Percentiles rank a stretch among this genome's conserved stretches.
phyloP scores from a whole-genome alignment of 2,797 vertebrate genomes.

The Meriones psammophilus region DNA sequence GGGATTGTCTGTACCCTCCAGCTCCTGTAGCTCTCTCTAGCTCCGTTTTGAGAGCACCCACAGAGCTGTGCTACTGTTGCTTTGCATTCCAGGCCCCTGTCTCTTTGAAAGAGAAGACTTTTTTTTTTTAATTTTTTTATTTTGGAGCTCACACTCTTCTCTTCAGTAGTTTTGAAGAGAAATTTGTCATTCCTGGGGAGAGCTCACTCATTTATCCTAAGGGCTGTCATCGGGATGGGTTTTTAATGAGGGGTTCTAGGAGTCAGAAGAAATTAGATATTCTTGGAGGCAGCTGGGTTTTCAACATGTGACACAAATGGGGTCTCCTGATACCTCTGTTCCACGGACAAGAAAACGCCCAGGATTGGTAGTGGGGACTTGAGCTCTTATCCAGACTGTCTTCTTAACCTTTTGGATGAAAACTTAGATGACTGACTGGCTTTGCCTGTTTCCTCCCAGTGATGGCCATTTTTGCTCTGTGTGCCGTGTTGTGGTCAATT shows the following conservation, averaged over 20 bases:
- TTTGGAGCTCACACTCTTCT: not conserved
- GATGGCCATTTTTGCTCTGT: not conserved
- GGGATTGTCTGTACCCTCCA: not conserved
- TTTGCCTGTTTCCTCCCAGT: not conserved
- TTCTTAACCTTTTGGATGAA: not conserved
- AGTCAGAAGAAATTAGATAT: not conserved
- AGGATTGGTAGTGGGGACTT: not conserved
- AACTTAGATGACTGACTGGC: not conserved
- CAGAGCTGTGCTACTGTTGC: not conserved
- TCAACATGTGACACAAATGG: not conserved
- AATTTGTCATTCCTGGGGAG: not conserved
- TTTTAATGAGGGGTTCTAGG: not conserved
- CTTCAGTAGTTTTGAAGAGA: not conserved
- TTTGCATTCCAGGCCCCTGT: not conserved
- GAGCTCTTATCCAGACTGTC: not conserved
- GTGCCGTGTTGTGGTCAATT: not conserved
- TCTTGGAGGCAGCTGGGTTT: not conserved
- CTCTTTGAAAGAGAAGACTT: not conserved
- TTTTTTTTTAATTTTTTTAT: not conserved
- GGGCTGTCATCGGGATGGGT: not conserved
- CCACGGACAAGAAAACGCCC: not conserved
- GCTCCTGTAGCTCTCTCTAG: not conserved
- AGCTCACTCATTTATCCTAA: not conserved
- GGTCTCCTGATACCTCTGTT: not conserved
- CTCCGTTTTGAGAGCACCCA: not conserved